phyloP scores from a whole-genome alignment of 2,113 vertebrate genomes.

The Gallinago paraguaiae region DNA sequence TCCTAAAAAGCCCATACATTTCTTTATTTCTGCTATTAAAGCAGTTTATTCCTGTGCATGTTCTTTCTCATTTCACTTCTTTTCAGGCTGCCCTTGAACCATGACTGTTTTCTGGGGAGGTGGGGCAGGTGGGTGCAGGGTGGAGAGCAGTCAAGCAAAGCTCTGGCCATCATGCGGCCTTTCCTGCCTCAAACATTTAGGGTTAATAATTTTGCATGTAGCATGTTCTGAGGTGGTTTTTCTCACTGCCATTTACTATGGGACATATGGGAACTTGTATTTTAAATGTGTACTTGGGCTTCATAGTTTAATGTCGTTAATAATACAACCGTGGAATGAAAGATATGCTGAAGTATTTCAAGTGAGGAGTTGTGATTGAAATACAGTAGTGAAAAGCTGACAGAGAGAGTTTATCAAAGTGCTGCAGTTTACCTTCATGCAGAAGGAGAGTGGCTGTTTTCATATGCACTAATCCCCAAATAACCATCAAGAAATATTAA shows the following conservation, averaged over 20 bases:
- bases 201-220: background rate
- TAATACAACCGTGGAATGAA: conserved; percentile 8
- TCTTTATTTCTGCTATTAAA: background rate
- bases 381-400: conserved; percentile 19
- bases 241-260: background rate
- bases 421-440: conserved; percentile 34
- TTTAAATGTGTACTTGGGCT: conserved; percentile 1
- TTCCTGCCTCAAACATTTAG: background rate
- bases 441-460: conserved; percentile 56
- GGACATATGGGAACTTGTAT: background rate
- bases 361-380: conserved; percentile 38
- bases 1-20: background rate
- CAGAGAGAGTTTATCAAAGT: conserved; percentile 59
- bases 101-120: background rate
- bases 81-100: background rate
- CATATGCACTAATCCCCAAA: conserved; percentile 76
- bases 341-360: conserved; percentile 41
- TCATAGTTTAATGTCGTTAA: conserved; percentile 14
- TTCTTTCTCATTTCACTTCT: background rate
- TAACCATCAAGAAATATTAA: conserved; percentile 82
- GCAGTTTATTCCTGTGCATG: background rate
- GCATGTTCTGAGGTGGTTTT: background rate
- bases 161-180: background rate
- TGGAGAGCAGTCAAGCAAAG: background rate
- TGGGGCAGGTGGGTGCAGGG: background rate